Evolutionary conservation across 1,140 invertebrate genomes (phyloP), one percentile per base, ranked within the genome.

Genomic region (Scaptomyza montana): DNA sequence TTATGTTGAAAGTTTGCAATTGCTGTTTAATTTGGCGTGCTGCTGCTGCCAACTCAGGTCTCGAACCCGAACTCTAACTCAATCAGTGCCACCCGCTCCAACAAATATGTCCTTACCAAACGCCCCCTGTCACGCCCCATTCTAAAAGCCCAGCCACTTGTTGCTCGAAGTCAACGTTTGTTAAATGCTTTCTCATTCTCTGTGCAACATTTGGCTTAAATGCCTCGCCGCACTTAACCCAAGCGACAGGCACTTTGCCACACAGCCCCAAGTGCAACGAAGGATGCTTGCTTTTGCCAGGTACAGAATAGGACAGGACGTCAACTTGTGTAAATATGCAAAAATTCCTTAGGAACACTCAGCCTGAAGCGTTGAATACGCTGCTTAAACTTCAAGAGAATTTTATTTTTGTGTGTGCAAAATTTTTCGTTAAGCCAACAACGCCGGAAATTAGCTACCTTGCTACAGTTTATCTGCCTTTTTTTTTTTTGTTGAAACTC

Each of bases 11-110:
- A 76, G 87, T 89, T 89, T 72, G 77, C 85, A 89, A 89, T 89
- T 89, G 84, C 84, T 89, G 84, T 89, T 89, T 77, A 89, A 89
- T 89, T 89, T 89, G 69, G 77, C 84, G 80, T 84, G 74, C 73
- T 80, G 74, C 73, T 80, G 74, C 73, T 65, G 68, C 64, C 71
- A 71, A 61, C 36, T 43, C 59, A 47, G 56, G 47, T 60, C 45
- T 47, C 60, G 53, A 36, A 59, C 61, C 75, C 51, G 28, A 46
- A 54, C 53, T 41, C 56, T 86, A 86, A 86, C 81, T 86, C 81
- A 86, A 86, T 86, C 77, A 86, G 74, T 76, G 77, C 76, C 19
- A 19, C 28, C 56, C 39, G 1, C 39, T 16, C 39, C 10, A 1
- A 9, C 9, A 25, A 25, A 25, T 2, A 25, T 25, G 21, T 25